Evolutionary conservation across 30 jellyfish, hydroid and myxozoan species (phyloP).

Genomic region (Morbakka virulenta): DNA sequence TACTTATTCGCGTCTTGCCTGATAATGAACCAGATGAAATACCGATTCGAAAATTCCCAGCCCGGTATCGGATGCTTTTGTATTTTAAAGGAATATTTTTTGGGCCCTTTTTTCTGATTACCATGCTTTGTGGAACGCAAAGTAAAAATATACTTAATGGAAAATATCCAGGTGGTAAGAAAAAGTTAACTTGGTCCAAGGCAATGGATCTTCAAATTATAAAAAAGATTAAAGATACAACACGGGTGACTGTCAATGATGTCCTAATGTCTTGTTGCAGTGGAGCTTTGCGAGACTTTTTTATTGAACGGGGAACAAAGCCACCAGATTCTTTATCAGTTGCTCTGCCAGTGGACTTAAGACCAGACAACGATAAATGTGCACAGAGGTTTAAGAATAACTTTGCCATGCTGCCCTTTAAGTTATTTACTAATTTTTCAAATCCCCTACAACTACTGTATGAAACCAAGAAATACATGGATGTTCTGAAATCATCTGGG

Average conservation of each 20-base stretch:
- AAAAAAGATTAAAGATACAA: constrained; percentile 54
- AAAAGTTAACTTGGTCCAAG: constrained; percentile 76
- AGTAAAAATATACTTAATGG: constrained; percentile 60
- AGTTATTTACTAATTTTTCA: constrained; percentile 36
- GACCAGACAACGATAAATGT: constrained; percentile 45
- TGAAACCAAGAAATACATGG: constrained; percentile 48
- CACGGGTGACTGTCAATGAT: constrained; percentile 66
- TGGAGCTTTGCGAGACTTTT: constrained; percentile 42
- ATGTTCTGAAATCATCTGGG: constrained; percentile 65
- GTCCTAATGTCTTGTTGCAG: constrained; percentile 58
- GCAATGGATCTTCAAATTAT: constrained; percentile 47
- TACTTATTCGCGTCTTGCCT: constrained; percentile 46
- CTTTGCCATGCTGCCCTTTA: constrained; percentile 45
- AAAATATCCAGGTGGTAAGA: constrained; percentile 36
- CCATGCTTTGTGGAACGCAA: constrained; percentile 35
- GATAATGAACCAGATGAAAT: constrained; percentile 31
- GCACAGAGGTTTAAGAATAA: constrained; percentile 64
- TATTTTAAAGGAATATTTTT: constrained; percentile 51
- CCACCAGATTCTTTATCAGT: constrained; percentile 30
- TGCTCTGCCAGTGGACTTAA: constrained; percentile 64
- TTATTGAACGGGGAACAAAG: neutral
- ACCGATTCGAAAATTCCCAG: constrained; percentile 64
- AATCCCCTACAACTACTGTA: constrained; percentile 20
- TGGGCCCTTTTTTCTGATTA: constrained; percentile 48
- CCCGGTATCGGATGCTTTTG: constrained; percentile 34